Base-by-base conservation (phyloP, 2,888 invertebrate species). In the Brachylomia viminalis region DNA sequence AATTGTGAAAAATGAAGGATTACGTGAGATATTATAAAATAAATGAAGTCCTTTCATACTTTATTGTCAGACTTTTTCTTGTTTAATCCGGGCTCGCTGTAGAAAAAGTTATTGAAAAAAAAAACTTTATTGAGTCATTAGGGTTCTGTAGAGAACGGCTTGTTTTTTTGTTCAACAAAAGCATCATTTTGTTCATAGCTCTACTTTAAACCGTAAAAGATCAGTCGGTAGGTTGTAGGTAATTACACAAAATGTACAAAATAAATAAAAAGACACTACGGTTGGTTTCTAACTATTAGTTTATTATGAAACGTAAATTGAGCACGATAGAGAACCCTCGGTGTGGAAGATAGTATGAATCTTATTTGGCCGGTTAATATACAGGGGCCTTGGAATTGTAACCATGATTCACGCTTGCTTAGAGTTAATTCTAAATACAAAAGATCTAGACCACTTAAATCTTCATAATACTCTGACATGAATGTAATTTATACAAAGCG, bases 401-500 rank as follows among this genome's bases (percentile, higher is more conserved):
- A 33, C 11, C 8, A 17, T 11, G 4, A 47, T 30, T 17, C 7
- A 47, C 11, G 0, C 27, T 49, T n/a, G 58, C n/a, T 30, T 15
- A 15, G 20, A n/a, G 3, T 54, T 20, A 42, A 61, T 47, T 30
- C 8, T 8, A 47, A 56, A 13, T 20, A 23, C 20, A 47, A 42
- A 49, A 52, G 5, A 58, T 45, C 7, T 54, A n/a, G 17, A 11
- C 2, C 11, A 20, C 27, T 70, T 27, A 6, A 61, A 17, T 49
- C 42, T 58, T 42, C n/a, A 23, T 15, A 66, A 42, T 56, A 61
- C 47, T 42, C 4, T 45, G 49, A 59, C 33, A 47, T 68, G 45
- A 64, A 68, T 83, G 67, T 72, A 59, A 82, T 71, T 52, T 69
- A 75, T 66, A 65, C 54, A 65, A 76, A 68, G 61, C 80, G 52